A percentile compares a stretch with the other conserved stretches of the same genome.
These are phyloP conservation scores for Odontamblyopus rebecca DNA, from an alignment of 2,797 vertebrate species.

Conservation along the genomic window DNA sequence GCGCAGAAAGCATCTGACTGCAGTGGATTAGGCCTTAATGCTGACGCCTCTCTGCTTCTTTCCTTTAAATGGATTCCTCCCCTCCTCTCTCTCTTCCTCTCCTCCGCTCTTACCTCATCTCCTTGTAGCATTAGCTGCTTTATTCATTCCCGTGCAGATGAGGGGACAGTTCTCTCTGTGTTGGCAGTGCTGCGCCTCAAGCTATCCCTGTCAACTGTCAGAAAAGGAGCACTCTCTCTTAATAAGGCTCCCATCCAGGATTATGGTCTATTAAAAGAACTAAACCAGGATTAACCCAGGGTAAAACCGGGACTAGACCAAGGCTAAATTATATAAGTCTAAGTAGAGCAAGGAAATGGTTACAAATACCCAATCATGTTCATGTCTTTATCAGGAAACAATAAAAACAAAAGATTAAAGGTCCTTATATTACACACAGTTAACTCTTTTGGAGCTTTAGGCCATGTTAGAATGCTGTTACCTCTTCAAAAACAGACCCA, in stretches of 20 bases:
- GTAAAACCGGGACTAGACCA: not conserved
- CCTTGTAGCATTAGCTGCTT: conserved; percentile 31
- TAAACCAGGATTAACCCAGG: conserved; percentile 3
- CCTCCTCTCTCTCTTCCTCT: conserved; percentile 24
- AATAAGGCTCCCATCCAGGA: conserved; percentile 7
- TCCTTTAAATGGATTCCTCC: conserved; percentile 73
- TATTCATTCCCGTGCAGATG: conserved; percentile 53
- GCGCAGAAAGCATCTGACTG: conserved; percentile 68
- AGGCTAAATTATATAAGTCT: not conserved
- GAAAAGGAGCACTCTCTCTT: conserved; percentile 6
- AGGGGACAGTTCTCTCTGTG: conserved; percentile 53
- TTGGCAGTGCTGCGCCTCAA: conserved; percentile 54
- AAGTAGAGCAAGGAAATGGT: not conserved
- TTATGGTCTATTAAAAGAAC: conserved; percentile 3
- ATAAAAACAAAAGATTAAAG: no score
- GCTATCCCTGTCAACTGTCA: conserved; percentile 27
- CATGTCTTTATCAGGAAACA: no score
- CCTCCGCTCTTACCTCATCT: conserved; percentile 7
- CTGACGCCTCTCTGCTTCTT: conserved; percentile 72
- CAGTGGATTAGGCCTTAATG: conserved; percentile 75
- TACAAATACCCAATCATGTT: not conserved
- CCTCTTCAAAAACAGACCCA: no score
- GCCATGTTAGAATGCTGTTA: no score
- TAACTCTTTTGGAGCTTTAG: no score
- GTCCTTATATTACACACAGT: no score